Evolutionary conservation across 2,888 invertebrate genomes (phyloP).

Genomic region (Orthosia incerta): DNA sequence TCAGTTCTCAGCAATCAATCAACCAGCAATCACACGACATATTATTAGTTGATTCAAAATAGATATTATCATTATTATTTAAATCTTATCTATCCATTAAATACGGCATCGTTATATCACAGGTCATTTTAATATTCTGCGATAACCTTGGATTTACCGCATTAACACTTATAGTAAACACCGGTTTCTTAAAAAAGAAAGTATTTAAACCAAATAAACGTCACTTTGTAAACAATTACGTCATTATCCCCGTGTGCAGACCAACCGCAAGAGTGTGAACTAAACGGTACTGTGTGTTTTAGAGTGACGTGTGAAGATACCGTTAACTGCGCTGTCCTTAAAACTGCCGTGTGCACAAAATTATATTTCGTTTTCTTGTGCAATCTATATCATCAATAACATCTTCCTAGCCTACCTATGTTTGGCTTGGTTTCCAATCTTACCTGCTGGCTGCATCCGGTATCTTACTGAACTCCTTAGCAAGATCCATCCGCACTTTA

Average conservation of each 20-base stretch:
- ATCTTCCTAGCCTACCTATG: too few relatives aligned
- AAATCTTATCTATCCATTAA: background rate
- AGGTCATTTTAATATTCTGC: background rate
- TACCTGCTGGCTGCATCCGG: too few relatives aligned
- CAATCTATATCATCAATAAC: background rate
- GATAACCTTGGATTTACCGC: slow-evolving; percentile 14
- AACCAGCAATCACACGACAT: background rate
- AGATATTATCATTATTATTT: background rate
- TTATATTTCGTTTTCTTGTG: background rate
- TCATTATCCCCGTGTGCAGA: slow-evolving; percentile 4
- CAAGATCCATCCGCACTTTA: too few relatives aligned
- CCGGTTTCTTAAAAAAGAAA: slow-evolving; percentile 23
- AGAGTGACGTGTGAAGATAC: background rate
- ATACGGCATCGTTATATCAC: slow-evolving; percentile 9
- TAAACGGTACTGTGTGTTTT: slow-evolving; percentile 15
- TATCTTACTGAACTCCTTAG: too few relatives aligned
- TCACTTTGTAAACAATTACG: slow-evolving; percentile 11
- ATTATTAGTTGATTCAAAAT: background rate
- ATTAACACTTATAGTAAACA: background rate
- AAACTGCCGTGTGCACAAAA: background rate
- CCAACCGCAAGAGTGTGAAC: background rate
- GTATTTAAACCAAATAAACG: slow-evolving; percentile 26
- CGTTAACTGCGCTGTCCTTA: background rate
- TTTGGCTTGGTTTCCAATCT: too few relatives aligned
- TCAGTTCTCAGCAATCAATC: background rate